Evolutionary conservation across 92 coral and sea anemone species (phyloP).

Genomic region (Epizoanthus ramosus): DNA sequence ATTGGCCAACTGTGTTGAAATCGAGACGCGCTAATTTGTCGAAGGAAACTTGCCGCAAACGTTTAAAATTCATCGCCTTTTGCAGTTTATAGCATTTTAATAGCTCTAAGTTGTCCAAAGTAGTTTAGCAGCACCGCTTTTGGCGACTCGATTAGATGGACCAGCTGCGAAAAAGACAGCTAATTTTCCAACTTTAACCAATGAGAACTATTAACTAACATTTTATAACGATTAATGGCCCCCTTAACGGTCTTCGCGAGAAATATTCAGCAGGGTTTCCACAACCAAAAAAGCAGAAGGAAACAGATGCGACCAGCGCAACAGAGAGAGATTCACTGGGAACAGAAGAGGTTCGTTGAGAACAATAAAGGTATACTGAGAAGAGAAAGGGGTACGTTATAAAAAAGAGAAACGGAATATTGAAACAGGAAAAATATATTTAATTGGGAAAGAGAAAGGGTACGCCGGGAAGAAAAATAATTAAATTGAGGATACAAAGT

Average conservation of each 20-base stretch:
- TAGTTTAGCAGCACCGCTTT: slow-evolving; percentile 1
- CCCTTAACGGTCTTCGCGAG: too few relatives aligned
- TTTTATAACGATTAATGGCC: not conserved
- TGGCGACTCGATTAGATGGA: not conserved
- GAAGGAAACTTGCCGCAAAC: slow-evolving; percentile 34
- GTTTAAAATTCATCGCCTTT: slow-evolving; percentile 20
- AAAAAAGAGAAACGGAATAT: too few relatives aligned
- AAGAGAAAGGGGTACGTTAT: too few relatives aligned
- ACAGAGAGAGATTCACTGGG: too few relatives aligned
- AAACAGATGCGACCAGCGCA: too few relatives aligned
- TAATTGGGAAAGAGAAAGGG: too few relatives aligned
- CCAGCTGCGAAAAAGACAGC: slow-evolving; percentile 26
- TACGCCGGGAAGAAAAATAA: too few relatives aligned
- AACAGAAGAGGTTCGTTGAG: too few relatives aligned
- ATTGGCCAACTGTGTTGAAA: slow-evolving; percentile 35
- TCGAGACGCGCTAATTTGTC: slow-evolving; percentile 44
- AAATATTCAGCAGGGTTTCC: not conserved
- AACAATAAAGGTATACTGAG: too few relatives aligned
- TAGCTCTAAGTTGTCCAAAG: slow-evolving; percentile 6
- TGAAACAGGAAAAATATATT: too few relatives aligned
- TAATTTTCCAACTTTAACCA: not conserved
- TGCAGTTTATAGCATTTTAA: slow-evolving; percentile 41
- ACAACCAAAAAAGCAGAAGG: too few relatives aligned
- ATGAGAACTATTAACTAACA: not conserved
- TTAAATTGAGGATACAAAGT: too few relatives aligned